Base-by-base conservation (phyloP, 2,113 vertebrate species). In the Cebidichthys violaceus region DNA sequence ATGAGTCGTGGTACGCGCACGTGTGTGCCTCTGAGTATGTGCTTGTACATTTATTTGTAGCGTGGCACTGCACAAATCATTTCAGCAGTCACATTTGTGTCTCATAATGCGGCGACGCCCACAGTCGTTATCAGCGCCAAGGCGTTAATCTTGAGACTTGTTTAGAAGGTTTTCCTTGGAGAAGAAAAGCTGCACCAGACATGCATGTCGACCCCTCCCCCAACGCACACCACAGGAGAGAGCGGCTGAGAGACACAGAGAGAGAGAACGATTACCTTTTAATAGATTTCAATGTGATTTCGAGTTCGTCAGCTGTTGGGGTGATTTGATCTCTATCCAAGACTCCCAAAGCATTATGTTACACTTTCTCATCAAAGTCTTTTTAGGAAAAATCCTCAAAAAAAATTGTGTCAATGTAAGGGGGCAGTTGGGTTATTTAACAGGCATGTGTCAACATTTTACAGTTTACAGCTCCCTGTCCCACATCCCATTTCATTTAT, bases 101-200 rank as follows among this genome's bases (percentile, higher is more conserved):
- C 82, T 82, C 69, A 29, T 75, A 84, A 80, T 61, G 71, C 61
- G 20, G 90, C 94, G 95, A 96, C 95, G 95, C 96, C 95, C 94
- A 87, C 91, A 96, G 96, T 96, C 96, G 96, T 96, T 97, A 96
- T 96, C 96, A 96, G 96, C 95, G 95, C 96, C 78, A 94, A 95
- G 95, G 95, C 95, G 96, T 96, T 97, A 95, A 96, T 98, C 96
- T 96, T 95, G 93, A 95, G 95, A 95, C 35, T 86, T 70, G 27
- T 71, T 52, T 69, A 77, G 20, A 54, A 71, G 59, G 73, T 74
- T 77, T 73, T 78, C 57, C 52, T 18, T 27, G 31, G 50, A 76
- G 57, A 84, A 65, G 29, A 83, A 83, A 75, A 62, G 67, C 72
- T 68, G 71, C 74, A 80, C 57, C 61, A 82, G 67, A 89, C 86